Percentiles rank a stretch among this genome's conserved stretches.
These are phyloP conservation scores for Lagorchestes hirsutus DNA, from an alignment of 2,797 vertebrate species.

Conservation along the genomic window DNA sequence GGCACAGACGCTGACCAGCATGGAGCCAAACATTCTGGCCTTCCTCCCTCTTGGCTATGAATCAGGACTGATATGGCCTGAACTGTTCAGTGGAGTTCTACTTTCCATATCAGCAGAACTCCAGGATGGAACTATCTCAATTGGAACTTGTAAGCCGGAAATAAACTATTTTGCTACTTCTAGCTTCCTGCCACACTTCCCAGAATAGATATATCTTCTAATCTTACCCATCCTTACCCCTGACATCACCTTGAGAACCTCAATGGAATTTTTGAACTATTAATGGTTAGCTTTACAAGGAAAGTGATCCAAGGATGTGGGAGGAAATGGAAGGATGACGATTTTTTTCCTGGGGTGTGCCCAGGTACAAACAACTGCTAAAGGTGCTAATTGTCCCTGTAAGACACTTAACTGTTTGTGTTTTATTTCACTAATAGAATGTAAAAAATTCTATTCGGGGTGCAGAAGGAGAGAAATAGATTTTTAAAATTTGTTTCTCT, in stretches of 20 bases:
- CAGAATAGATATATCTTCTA: constrained; percentile 67
- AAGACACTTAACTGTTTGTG: constrained; percentile 20
- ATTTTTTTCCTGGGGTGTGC: constrained; percentile 14
- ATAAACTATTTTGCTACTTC: constrained; percentile 69
- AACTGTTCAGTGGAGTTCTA: constrained; percentile 27
- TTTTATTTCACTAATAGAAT: neutral
- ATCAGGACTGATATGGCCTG: constrained; percentile 40
- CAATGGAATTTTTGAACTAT: constrained; percentile 44
- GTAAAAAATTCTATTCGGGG: neutral
- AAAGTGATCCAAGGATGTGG: constrained; percentile 4
- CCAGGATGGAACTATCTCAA: constrained; percentile 25
- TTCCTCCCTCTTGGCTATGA: constrained; percentile 3
- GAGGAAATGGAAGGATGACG: neutral
- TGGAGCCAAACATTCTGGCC: constrained; percentile 44
- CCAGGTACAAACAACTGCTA: neutral
- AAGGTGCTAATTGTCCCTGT: neutral
- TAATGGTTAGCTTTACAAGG: constrained; percentile 7
- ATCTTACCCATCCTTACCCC: constrained; percentile 18
- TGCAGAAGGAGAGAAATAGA: neutral
- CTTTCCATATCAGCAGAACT: constrained; percentile 48
- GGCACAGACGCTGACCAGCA: neutral
- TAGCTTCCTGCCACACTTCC: constrained; percentile 60
- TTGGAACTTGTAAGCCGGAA: constrained; percentile 46
- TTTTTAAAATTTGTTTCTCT: neutral
- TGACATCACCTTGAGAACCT: constrained; percentile 50